phyloP scores from a whole-genome alignment of 2,888 invertebrate genomes.

The Aphodius granarius region DNA sequence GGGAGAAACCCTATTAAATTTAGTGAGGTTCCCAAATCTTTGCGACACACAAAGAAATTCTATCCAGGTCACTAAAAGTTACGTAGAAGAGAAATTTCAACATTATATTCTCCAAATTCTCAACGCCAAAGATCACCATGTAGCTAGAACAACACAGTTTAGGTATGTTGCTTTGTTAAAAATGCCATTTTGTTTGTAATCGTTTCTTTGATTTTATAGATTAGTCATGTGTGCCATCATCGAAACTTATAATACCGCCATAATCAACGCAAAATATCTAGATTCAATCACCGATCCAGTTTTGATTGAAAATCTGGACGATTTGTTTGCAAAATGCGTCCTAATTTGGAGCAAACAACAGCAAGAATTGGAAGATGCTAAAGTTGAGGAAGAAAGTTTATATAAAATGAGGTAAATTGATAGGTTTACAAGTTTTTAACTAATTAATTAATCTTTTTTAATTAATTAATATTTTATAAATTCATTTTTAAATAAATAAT shows the following conservation, averaged over 20 bases:
- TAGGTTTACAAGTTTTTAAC: neutral
- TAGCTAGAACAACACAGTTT: constrained; percentile 39
- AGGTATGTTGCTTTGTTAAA: constrained; percentile 49
- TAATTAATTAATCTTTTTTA: too few relatives aligned
- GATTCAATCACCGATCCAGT: constrained; percentile 35
- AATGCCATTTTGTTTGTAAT: neutral
- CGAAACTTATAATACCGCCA: constrained; percentile 68
- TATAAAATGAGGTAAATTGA: constrained; percentile 67
- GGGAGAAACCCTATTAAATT: constrained; percentile 50
- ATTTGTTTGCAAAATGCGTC: constrained; percentile 64
- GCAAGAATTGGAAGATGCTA: constrained; percentile 64
- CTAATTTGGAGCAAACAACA: constrained; percentile 78
- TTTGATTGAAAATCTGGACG: constrained; percentile 53
- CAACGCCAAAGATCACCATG: neutral
- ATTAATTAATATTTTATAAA: too few relatives aligned
- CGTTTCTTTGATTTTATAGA: constrained; percentile 47
- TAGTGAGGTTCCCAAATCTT: constrained; percentile 59
- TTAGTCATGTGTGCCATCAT: constrained; percentile 70
- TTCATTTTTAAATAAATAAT: too few relatives aligned
- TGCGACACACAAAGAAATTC: constrained; percentile 46
- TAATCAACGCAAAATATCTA: constrained; percentile 54
- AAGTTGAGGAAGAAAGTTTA: constrained; percentile 75
- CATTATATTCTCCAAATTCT: constrained; percentile 29
- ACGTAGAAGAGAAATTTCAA: constrained; percentile 42
- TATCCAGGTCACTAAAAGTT: constrained; percentile 55